Evolutionary conservation across 2,797 vertebrate genomes (phyloP).

Genomic region (Acridotheres tristis): DNA sequence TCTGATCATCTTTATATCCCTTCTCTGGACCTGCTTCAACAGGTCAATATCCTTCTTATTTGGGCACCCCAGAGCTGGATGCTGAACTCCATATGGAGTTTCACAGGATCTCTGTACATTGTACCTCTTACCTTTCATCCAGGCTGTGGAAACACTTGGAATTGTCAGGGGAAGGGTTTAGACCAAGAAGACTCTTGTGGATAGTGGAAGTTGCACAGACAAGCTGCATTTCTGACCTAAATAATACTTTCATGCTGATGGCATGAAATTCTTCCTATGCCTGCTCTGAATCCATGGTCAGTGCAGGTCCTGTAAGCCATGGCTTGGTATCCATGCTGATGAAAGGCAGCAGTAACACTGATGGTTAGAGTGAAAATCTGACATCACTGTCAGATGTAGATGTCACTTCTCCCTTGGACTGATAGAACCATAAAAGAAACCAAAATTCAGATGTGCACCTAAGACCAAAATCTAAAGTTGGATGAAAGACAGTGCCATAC

Average conservation of each 20-base stretch:
- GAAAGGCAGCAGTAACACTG: not conserved
- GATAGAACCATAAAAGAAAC: not conserved
- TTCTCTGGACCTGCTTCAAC: not conserved
- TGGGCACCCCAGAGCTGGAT: not conserved
- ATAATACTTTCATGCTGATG: not conserved
- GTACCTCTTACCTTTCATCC: not conserved
- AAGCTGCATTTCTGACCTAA: not conserved
- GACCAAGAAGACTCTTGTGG: not conserved
- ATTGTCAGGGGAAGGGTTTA: not conserved
- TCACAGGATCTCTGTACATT: not conserved
- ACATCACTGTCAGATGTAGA: accelerated
- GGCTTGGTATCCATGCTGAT: not conserved
- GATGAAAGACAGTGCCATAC: not conserved
- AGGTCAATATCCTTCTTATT: not conserved
- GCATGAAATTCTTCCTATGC: not conserved
- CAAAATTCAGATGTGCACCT: not conserved
- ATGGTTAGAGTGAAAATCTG: not conserved
- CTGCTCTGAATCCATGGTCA: not conserved
- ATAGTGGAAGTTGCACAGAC: not conserved
- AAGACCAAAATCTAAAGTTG: not conserved
- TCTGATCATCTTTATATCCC: not conserved
- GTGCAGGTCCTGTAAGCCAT: not conserved
- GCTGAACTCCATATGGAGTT: not conserved
- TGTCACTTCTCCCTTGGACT: not conserved
- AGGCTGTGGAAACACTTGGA: not conserved